A percentile compares a stretch with the other conserved stretches of the same genome.
Evolutionary conservation across 2,888 invertebrate genomes (phyloP).

Genomic region (Ennomos erosarius): DNA sequence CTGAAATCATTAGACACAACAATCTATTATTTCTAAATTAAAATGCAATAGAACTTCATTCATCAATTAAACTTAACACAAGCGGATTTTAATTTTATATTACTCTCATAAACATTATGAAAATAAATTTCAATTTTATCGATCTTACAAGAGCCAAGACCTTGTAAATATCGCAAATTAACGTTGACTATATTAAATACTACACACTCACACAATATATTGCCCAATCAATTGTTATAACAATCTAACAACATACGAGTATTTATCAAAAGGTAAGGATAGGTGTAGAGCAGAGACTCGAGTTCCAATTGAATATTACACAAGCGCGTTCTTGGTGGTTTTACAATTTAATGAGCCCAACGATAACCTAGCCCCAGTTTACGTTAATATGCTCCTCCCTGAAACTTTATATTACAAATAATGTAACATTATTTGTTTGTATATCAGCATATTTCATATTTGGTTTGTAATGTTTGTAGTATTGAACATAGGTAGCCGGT

Average conservation of each 20-base stretch:
- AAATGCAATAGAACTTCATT: slow-evolving; percentile 6
- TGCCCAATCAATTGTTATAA: slow-evolving; percentile 29
- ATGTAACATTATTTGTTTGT: not conserved
- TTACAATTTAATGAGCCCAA: slow-evolving; percentile 4
- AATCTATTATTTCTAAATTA: slow-evolving; percentile 9
- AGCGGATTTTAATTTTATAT: slow-evolving; percentile 11
- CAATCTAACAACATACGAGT: slow-evolving; percentile 35
- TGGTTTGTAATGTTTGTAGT: no score
- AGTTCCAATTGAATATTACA: slow-evolving; percentile 2
- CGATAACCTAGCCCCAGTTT: slow-evolving; percentile 3
- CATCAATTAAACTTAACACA: slow-evolving; percentile 13
- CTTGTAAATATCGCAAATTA: slow-evolving; percentile 24
- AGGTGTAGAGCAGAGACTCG: slow-evolving; percentile 9
- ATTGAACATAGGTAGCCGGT: slow-evolving; percentile 8
- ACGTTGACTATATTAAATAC: slow-evolving; percentile 23
- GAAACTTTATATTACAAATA: no score
- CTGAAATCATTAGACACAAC: slow-evolving; percentile 19
- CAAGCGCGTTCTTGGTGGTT: not conserved
- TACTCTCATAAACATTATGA: slow-evolving; percentile 25
- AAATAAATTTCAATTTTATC: slow-evolving; percentile 18
- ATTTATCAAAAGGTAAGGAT: slow-evolving; percentile 35
- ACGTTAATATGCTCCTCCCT: no score
- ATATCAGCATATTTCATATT: no score
- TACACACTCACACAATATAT: slow-evolving; percentile 35
- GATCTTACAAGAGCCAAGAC: slow-evolving; percentile 21